Percentiles rank a stretch among this genome's conserved stretches.
Evolutionary conservation across 37 sponge, comb jelly and placozoan genomes (phyloP).

Genomic region (Axinella damicornis): DNA sequence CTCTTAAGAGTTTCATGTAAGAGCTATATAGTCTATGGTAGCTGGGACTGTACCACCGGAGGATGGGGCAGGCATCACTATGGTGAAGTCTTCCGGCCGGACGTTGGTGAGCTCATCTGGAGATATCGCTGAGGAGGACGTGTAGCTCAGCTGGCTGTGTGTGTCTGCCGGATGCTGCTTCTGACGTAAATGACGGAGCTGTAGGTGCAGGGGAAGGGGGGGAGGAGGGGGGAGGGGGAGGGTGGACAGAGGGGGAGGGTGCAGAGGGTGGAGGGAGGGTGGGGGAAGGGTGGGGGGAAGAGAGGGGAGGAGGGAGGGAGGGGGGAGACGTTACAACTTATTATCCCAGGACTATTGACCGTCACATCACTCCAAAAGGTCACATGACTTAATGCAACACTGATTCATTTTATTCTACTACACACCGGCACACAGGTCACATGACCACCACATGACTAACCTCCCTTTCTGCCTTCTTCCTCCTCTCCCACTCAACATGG

Average conservation of each 20-base stretch:
- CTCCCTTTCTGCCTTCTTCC: slow-evolving; percentile 31
- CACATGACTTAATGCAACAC: no score
- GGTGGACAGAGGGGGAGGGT: no score
- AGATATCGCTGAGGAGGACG: neutral
- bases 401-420: no score
- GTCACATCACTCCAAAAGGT: no score
- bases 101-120: neutral
- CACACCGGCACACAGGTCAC: no score
- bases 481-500: slow-evolving; percentile 25
- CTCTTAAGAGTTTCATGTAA: no score
- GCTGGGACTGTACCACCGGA: neutral
- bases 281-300: neutral
- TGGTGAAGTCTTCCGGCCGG: slow-evolving; percentile 9
- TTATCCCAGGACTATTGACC: no score
- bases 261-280: no score
- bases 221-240: no score
- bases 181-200: neutral
- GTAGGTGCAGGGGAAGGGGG: no score
- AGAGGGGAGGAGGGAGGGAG: neutral
- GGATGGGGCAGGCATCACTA: neutral
- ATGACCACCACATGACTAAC: neutral
- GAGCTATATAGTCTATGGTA: neutral
- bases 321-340: no score
- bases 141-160: neutral
- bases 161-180: neutral